Percentiles rank a stretch among this genome's conserved stretches.
These are phyloP conservation scores for Callochromis pleurospilus DNA, from an alignment of 2,113 vertebrate genomes.

Conservation along the genomic window DNA sequence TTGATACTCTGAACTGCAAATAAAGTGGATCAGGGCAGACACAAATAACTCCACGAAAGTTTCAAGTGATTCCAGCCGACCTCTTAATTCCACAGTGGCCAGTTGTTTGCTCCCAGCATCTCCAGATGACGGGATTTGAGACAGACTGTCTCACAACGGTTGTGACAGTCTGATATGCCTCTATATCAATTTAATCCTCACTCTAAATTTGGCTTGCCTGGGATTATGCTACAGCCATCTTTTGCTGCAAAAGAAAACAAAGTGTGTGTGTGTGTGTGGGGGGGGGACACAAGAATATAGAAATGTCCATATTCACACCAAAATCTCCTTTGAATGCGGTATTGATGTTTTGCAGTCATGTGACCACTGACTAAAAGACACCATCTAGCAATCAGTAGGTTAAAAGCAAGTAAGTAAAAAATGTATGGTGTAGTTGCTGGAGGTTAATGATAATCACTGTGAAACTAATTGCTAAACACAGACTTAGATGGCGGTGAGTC, in stretches of 20 bases:
- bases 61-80: slow-evolving; percentile 43
- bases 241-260: neutral
- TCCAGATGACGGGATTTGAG: slow-evolving; percentile 39
- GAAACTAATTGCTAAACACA: neutral
- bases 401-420: neutral
- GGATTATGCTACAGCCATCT: neutral
- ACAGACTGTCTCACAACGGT: slow-evolving; percentile 6
- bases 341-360: neutral
- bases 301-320: neutral
- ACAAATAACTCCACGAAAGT: slow-evolving; percentile 56
- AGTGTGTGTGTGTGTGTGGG: neutral
- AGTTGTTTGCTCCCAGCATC: slow-evolving; percentile 38
- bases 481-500: neutral
- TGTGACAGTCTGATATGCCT: slow-evolving; percentile 10
- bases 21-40: slow-evolving; percentile 43
- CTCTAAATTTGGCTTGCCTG: neutral
- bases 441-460: neutral
- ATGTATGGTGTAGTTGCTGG: neutral
- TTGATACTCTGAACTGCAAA: slow-evolving; percentile 52
- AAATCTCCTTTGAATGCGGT: neutral
- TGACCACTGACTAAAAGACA: neutral
- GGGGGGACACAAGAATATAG: neutral
- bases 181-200: neutral
- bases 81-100: slow-evolving; percentile 2
- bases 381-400: neutral